Base-by-base conservation (phyloP, 2,113 vertebrate species). In the Enhydra lutris region DNA sequence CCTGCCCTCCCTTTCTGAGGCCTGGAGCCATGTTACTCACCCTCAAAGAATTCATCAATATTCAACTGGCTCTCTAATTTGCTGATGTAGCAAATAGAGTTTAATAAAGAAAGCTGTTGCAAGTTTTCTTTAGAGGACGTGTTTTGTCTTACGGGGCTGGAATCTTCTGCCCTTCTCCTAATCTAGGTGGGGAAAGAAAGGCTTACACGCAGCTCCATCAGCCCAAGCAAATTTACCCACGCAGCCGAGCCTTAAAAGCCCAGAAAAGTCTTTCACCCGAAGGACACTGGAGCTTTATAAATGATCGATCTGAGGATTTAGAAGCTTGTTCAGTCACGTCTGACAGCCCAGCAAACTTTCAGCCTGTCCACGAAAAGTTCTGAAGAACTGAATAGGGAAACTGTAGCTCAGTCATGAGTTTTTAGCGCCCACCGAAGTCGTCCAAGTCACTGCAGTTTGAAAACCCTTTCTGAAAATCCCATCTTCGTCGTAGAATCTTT, bases 11-110 rank as follows among this genome's bases (percentile, higher is more conserved):
- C 85, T 97, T 92, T 97, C 96, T 95, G 59, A 34, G 55, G 97
- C 97, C 91, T 74, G 89, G 45, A 95, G 97, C 97, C 94, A 52
- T 93, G 97, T 98, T 97, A 98, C 97, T 98, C 97, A 98, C 91
- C 87, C 97, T 96, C 87, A 94, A 98, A 98, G 97, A 98, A 98
- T 98, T 94, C 95, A 97, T 98, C 97, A 98, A 96, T 98, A 98
- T 97, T 97, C 97, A 96, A 96, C 97, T 97, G 96, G 90, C 96
- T 96, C 87, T 92, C 96, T 95, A 97, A 97, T 97, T 97, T 96
- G 98, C 96, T 98, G 97, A 98, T 96, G 94, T 91, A 97, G 98
- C 98, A 97, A 97, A 97, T 91, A 91, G 52, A 94, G 95, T 96
- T 97, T 97, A 97, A 98, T 98, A 97, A 98, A 97, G 88, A 97